phyloP scores from a whole-genome alignment of 1,140 invertebrate genomes.

The Cyclina sinensis region DNA sequence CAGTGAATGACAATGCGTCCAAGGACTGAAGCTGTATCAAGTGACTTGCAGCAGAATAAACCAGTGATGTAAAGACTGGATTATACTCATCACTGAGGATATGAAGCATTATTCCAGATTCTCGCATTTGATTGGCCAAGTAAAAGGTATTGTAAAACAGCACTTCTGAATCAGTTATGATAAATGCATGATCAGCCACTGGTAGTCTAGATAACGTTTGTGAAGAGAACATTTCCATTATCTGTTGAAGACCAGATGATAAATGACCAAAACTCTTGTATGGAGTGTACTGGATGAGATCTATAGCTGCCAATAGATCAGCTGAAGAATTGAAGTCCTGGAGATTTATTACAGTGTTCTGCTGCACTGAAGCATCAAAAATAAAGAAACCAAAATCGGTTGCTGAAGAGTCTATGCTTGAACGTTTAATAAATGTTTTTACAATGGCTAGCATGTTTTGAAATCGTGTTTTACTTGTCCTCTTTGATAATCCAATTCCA shows the following conservation, averaged over 20 bases:
- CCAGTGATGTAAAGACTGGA: neutral
- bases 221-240: neutral
- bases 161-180: neutral
- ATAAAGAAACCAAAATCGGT: constrained; percentile 2
- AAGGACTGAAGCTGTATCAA: neutral
- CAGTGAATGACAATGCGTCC: neutral
- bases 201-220: neutral
- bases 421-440: neutral
- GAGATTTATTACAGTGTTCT: neutral
- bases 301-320: neutral
- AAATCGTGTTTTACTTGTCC: neutral
- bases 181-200: neutral
- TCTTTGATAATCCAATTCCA: neutral
- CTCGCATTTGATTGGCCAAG: neutral
- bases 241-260: neutral
- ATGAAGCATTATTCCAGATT: constrained; percentile 25
- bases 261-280: neutral
- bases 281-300: neutral
- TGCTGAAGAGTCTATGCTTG: neutral
- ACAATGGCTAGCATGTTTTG: neutral
- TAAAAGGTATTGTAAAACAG: neutral
- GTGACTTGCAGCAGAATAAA: neutral
- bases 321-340: neutral
- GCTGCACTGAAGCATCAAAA: constrained; percentile 12
- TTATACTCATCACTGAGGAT: neutral